Evolutionary conservation across 35 echinoderm and acorn worm species (phyloP).

Genomic region (Nesometra sesokonis): DNA sequence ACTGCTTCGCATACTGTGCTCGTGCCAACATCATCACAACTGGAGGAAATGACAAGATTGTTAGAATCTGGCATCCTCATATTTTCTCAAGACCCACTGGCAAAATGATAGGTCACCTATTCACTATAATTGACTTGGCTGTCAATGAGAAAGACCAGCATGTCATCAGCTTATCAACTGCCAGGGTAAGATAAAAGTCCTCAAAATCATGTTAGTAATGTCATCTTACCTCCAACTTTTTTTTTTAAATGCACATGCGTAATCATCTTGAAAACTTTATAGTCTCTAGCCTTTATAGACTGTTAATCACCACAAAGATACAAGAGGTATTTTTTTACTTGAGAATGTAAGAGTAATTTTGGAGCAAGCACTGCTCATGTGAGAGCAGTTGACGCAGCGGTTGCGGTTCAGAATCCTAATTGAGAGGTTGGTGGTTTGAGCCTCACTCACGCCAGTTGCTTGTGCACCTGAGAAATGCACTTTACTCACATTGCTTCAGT

Average conservation of each 20-base stretch:
- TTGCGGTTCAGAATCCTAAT: too few relatives aligned
- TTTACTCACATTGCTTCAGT: too few relatives aligned
- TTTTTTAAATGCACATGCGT: too few relatives aligned
- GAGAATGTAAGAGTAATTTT: too few relatives aligned
- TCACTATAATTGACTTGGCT: conserved; percentile 89
- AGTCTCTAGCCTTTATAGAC: too few relatives aligned
- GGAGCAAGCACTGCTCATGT: not conserved
- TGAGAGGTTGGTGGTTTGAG: too few relatives aligned
- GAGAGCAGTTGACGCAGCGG: not conserved
- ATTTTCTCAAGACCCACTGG: conserved; percentile 95
- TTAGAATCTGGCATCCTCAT: conserved; percentile 96
- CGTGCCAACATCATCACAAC: conserved; percentile 91
- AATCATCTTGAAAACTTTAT: too few relatives aligned
- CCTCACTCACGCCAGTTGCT: too few relatives aligned
- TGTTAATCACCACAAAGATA: too few relatives aligned
- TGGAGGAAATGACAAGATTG: conserved; percentile 85
- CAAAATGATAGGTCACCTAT: conserved; percentile 95
- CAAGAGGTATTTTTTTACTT: too few relatives aligned
- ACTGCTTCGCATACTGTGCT: conserved; percentile 87
- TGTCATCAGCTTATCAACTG: conserved; percentile 93
- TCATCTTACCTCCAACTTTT: too few relatives aligned
- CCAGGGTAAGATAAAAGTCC: conserved; percentile 52
- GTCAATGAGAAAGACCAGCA: conserved; percentile 99
- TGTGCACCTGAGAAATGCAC: too few relatives aligned
- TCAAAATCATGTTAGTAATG: not conserved